Conservation (phyloP, 2,797 vertebrate genomes). For the Spinus pinus region DNA sequence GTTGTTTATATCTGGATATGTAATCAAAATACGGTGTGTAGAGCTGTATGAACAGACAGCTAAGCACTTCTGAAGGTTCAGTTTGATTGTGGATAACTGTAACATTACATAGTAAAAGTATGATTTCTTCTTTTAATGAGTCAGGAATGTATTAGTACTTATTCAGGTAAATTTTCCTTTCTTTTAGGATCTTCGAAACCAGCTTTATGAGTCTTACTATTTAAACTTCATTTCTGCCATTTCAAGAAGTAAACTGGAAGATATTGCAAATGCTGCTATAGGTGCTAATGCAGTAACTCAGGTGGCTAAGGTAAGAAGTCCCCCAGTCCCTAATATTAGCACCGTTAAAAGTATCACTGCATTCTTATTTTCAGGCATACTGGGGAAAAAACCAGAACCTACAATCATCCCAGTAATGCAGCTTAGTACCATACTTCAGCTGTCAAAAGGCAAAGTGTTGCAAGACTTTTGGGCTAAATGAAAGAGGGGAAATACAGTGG, state of each 20-base stretch:
- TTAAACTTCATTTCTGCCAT: constrained; percentile 99
- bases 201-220: constrained; percentile 94
- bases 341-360: background rate
- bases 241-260: constrained; percentile 96
- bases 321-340: background rate
- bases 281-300: constrained; percentile 90
- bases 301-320: constrained; percentile 89
- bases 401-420: background rate
- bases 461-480: background rate
- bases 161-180: background rate
- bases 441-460: background rate
- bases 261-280: constrained; percentile 94
- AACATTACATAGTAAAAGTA: background rate
- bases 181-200: constrained; percentile 91
- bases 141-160: background rate
- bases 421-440: background rate
- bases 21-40: background rate
- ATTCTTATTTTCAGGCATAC: background rate
- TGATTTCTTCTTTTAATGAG: background rate
- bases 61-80: background rate
- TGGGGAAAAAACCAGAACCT: background rate
- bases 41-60: background rate
- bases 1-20: background rate
- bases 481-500: background rate
- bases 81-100: background rate